Base-by-base conservation (phyloP, 1,140 invertebrate species). In the Drosophila lowei region DNA sequence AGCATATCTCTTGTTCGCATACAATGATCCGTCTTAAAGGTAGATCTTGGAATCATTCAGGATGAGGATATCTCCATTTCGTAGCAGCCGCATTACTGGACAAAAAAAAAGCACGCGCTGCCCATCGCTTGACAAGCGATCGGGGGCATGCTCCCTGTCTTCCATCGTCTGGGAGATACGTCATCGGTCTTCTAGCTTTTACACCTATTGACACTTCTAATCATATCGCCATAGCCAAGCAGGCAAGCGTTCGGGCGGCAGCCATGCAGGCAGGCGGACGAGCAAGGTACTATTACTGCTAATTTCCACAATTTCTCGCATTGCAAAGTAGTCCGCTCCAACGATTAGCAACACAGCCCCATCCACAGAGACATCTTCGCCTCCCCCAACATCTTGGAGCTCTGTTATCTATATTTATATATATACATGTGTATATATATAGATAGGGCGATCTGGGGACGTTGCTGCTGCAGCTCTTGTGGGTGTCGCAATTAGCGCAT, bases 151-250 rank as follows among this genome's bases (percentile, higher is more conserved):
- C 34, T 38, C 34, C 34, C 34, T 38, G 34, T 13, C 34, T 38
- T 38, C 34, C 34, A 56, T 44, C 49, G 49, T 62, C 59, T 54
- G 67, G 15, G 30, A 7, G 42, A 63, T 47, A 58, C 72, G 70
- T 74, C 72, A 71, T 54, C 68, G 30, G 49, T 16, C 58, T 48
- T 38, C 44, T 53, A 34, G 54, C 66, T 41, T 55, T 79, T 52
- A 70, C 77, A 81, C 56, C 62, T 86, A 88, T 86, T 86, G 83
- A 81, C 77, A 88, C 56, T 77, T 81, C 73, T 86, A 85, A 85
- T 85, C 81, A 85, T 85, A 85, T 85, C 83, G 62, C 55, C 34
- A 38, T 11, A 38, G 3, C 1, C 34, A 38, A 3, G 34, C 34
- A 34, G 7, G 34, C 30, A 34, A 9, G 9, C 30, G 9, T n/a